phyloP scores from a whole-genome alignment of 2,888 invertebrate genomes.

The Pemphredon lugubris region DNA sequence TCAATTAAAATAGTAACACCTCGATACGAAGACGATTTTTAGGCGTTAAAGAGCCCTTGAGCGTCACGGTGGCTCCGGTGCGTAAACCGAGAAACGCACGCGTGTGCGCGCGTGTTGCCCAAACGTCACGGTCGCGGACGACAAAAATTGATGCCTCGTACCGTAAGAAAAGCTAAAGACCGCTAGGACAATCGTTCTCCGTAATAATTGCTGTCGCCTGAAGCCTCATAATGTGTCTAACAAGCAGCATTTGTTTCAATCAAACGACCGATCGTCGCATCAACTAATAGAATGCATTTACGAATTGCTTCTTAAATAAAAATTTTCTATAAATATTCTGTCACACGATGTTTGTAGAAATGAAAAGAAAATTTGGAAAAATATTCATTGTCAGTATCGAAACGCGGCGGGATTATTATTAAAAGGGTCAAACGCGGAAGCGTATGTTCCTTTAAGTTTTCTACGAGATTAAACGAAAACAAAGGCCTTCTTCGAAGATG shows the following conservation, averaged over 20 bases:
- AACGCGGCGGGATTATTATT: not conserved
- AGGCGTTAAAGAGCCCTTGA: conserved; percentile 14
- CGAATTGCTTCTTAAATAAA: too few relatives aligned
- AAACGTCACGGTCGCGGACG: conserved; percentile 77
- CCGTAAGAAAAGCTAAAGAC: conserved; percentile 78
- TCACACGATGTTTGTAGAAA: too few relatives aligned
- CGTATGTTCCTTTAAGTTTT: conserved; percentile 10
- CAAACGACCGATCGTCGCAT: too few relatives aligned
- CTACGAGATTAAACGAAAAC: conserved; percentile 35
- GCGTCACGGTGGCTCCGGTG: conserved; percentile 14
- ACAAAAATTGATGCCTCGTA: conserved; percentile 77
- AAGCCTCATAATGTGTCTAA: conserved; percentile 17
- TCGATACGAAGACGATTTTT: too few relatives aligned
- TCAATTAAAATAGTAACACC: conserved; percentile 2
- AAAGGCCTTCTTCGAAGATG: conserved; percentile 45
- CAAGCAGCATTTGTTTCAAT: too few relatives aligned
- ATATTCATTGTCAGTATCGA: not conserved
- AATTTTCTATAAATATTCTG: too few relatives aligned
- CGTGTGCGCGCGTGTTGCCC: conserved; percentile 22
- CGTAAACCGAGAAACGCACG: conserved; percentile 21
- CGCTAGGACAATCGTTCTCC: conserved; percentile 79
- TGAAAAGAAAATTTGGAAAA: not conserved
- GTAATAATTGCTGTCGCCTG: conserved; percentile 74
- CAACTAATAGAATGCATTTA: too few relatives aligned
- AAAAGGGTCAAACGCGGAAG: conserved; percentile 29